Evolutionary conservation across 2,113 vertebrate species (phyloP).

Genomic region (Pedetes capensis): DNA sequence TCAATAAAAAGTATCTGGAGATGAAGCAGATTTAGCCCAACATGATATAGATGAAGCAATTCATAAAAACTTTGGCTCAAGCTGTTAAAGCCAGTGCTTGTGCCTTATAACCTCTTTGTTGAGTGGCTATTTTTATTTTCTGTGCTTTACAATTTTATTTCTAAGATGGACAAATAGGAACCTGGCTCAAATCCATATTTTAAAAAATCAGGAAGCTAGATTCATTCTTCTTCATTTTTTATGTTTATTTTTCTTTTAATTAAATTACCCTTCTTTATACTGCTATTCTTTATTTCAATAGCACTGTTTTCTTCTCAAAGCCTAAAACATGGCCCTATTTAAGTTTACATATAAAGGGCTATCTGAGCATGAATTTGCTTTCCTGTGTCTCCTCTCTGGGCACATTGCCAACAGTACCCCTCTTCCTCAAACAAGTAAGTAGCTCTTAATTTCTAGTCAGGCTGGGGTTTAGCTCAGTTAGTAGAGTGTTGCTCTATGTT

Average conservation of each 20-base stretch:
- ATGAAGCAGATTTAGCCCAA: not conserved
- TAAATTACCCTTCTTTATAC: not conserved
- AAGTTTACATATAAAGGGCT: not conserved
- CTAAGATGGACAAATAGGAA: too few relatives aligned
- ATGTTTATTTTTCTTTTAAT: constrained; percentile 5
- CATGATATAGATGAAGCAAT: not conserved
- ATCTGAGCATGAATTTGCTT: not conserved
- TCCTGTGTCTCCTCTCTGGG: not conserved
- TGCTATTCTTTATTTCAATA: not conserved
- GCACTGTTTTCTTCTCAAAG: not conserved
- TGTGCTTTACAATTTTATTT: too few relatives aligned
- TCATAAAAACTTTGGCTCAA: not conserved
- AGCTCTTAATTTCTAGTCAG: not conserved
- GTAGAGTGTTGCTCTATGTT: too few relatives aligned
- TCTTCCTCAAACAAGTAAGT: not conserved
- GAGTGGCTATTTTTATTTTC: too few relatives aligned
- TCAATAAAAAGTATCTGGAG: not conserved
- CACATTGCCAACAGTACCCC: not conserved
- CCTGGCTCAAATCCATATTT: too few relatives aligned
- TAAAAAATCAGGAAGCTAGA: not conserved
- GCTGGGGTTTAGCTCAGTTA: too few relatives aligned
- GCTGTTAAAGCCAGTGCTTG: not conserved
- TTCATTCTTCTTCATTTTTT: not conserved
- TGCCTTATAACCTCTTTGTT: too few relatives aligned
- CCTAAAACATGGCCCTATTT: not conserved